A percentile compares a stretch with the other conserved stretches of the same genome.
These are phyloP conservation scores for Parapsyche elsis DNA, from an alignment of 1,140 invertebrate genomes.

Conservation along the genomic window DNA sequence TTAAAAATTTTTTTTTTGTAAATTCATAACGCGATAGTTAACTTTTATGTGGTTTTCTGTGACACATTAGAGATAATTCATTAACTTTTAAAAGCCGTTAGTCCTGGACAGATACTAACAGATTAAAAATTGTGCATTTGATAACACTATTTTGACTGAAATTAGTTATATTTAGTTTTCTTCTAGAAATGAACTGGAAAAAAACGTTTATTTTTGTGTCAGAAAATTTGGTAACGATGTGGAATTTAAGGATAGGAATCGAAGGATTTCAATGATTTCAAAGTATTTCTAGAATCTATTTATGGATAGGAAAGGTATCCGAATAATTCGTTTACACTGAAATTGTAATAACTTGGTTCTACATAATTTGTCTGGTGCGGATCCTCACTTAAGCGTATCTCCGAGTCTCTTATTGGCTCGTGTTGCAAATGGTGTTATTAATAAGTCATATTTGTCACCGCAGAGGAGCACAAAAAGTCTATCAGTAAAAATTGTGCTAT, in stretches of 20 bases:
- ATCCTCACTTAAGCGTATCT: slow-evolving; percentile 2
- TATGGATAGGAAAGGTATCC: slow-evolving; percentile 72
- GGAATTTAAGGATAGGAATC: no score
- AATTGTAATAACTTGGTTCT: slow-evolving; percentile 41
- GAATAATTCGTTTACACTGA: no score
- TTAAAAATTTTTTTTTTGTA: slow-evolving; percentile 53
- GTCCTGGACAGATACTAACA: no score
- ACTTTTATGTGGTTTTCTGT: not conserved
- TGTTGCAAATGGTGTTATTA: not conserved
- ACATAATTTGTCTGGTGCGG: not conserved
- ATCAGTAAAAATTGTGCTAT: not conserved
- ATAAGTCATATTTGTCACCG: slow-evolving; percentile 35
- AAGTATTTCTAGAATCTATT: slow-evolving; percentile 70
- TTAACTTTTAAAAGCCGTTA: no score
- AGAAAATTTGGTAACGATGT: slow-evolving; percentile 71
- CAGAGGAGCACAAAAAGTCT: slow-evolving; percentile 31
- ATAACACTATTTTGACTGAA: not conserved
- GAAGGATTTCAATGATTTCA: no score
- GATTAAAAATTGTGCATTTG: no score
- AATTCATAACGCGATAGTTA: not conserved
- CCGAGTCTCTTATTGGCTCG: no score
- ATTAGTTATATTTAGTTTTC: not conserved
- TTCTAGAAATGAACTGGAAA: slow-evolving; percentile 74
- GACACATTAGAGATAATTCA: not conserved
- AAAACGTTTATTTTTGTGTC: slow-evolving; percentile 74